Base-by-base conservation (phyloP, 35 echinoderm and acorn worm species). In the Apostichopus parvimensis region DNA sequence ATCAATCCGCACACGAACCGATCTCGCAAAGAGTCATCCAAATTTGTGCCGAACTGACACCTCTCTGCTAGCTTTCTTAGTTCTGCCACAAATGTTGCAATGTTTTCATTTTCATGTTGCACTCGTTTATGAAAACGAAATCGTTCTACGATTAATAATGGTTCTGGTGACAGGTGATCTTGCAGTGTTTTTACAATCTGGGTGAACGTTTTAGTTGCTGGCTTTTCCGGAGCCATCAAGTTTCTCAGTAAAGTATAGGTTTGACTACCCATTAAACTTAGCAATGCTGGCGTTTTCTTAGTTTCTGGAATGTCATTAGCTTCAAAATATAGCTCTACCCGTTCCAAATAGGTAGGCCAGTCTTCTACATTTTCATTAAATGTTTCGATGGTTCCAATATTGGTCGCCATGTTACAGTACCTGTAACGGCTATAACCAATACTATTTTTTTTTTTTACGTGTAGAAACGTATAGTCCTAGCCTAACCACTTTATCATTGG, bases 1-100 rank as follows among this genome's bases (percentile, higher is more conserved):
- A 18, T 25, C 1, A 92, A 8, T 13, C 90, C 94, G 80, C 94
- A 88, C 6, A 95, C 82, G 23, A 95, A 71, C 55, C 90, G 25
- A 60, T 95, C 90, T 18, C 90, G 7, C 18, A 80, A 22, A 6
- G 82, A 90, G 23, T 95, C 83, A 22, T 92, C 57, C 15, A 25
- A 25, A 57, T 79, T 88, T 6, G 78, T 77, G 1, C 83, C 90
- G 77, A 92, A 95, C 1, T 95, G 73, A 78, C 90, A 95, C 61
- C 65, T 57, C 1, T n/a, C 6, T 78, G 94, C 94, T 64, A 95
- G 25, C 25, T 71, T 57, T 20, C 73, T 57, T 5, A 95, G 65
- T 89, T 93, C 71, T 55, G 76, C 92, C 6, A 90, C 8, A 57
- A 90, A 90, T 8, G 72, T 56, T 23, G 62, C 15, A 1, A 94